phyloP scores from a whole-genome alignment of 2,797 vertebrate genomes.

The Coendou prehensilis region DNA sequence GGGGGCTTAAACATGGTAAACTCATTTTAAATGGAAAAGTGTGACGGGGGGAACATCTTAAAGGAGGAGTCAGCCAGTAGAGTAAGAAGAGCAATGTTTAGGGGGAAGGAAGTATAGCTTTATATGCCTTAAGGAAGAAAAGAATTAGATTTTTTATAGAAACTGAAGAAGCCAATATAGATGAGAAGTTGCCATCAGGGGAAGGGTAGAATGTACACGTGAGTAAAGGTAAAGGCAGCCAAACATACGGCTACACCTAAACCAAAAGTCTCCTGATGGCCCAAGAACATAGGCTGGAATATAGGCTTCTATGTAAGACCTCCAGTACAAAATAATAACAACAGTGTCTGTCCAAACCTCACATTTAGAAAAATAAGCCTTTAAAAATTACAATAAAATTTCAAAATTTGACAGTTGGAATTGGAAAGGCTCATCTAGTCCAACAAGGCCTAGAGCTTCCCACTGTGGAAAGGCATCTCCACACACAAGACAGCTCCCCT shows the following conservation, averaged over 20 bases:
- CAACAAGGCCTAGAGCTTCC: background rate
- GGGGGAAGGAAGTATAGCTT: background rate
- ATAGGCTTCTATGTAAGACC: background rate
- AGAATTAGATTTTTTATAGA: background rate
- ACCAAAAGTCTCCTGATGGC: background rate
- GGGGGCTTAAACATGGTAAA: background rate
- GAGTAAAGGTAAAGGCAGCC: background rate
- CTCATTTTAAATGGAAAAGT: background rate
- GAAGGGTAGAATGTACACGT: background rate
- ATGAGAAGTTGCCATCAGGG: background rate
- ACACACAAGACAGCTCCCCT: background rate
- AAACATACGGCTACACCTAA: background rate
- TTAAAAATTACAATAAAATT: background rate
- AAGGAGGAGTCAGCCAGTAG: background rate
- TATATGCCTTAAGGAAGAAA: background rate
- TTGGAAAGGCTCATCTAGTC: background rate
- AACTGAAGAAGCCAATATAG: background rate
- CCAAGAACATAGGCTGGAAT: background rate
- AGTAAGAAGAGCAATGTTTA: background rate
- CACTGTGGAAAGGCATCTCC: background rate
- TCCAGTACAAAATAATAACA: background rate
- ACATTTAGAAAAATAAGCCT: background rate
- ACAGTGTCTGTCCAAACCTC: background rate
- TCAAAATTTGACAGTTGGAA: slow-evolving; percentile 12
- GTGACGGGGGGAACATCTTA: background rate